phyloP scores from a whole-genome alignment of 2,888 invertebrate genomes.

The Chesias legatella region DNA sequence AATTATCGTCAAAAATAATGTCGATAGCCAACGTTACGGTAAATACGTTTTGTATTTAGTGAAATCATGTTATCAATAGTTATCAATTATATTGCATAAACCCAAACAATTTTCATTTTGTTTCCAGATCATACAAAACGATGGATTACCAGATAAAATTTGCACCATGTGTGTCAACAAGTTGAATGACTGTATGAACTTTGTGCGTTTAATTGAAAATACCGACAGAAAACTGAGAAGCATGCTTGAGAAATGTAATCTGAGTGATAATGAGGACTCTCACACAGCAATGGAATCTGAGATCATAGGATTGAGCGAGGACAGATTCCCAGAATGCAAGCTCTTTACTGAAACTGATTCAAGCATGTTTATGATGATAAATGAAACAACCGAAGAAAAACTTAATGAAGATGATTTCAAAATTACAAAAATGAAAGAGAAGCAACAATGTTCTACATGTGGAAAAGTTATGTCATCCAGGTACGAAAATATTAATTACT shows the following conservation, averaged over 20 bases:
- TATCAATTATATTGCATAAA: too few relatives aligned
- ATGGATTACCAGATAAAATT: conserved; percentile 57
- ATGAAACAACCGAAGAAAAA: conserved; percentile 17
- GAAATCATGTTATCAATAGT: neutral
- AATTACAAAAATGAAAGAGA: conserved; percentile 21
- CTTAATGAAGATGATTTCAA: conserved; percentile 17
- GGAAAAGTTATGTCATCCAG: conserved; percentile 77
- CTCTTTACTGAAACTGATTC: conserved; percentile 34
- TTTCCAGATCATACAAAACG: conserved; percentile 54
- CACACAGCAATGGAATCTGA: conserved; percentile 12
- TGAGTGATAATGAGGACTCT: conserved; percentile 16
- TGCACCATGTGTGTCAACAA: conserved; percentile 52
- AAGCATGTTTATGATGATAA: conserved; percentile 19
- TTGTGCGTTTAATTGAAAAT: conserved; percentile 52
- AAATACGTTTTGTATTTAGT: conserved; percentile 27
- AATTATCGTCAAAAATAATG: conserved; percentile 55
- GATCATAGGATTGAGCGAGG: conserved; percentile 15
- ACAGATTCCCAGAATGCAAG: conserved; percentile 19
- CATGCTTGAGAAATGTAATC: conserved; percentile 21
- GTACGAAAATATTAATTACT: conserved; percentile 35
- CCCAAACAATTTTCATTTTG: neutral
- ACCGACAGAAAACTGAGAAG: conserved; percentile 51
- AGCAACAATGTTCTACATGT: conserved; percentile 71
- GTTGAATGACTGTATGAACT: conserved; percentile 53
- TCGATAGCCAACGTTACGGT: conserved; percentile 55